phyloP scores from a whole-genome alignment of 1,140 invertebrate species.

The Caenorhabditis brenneri region DNA sequence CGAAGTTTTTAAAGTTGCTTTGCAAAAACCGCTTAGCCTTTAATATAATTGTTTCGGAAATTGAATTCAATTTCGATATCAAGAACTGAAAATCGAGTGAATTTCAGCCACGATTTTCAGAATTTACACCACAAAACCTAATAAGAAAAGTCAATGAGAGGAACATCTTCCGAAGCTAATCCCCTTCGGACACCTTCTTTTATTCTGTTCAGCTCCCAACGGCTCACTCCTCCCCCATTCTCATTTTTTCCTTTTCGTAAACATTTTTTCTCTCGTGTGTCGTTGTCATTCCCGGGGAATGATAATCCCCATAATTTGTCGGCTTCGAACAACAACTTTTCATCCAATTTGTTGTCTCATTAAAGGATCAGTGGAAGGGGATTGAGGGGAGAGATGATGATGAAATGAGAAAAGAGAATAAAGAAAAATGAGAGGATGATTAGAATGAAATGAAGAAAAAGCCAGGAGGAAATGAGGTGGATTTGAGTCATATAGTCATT shows the following conservation, averaged over 20 bases:
- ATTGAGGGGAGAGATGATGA: background rate
- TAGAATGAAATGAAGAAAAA: background rate
- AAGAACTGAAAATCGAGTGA: background rate
- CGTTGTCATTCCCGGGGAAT: background rate
- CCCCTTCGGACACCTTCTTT: background rate
- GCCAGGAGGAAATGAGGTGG: slow-evolving; percentile 18
- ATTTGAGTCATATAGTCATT: background rate
- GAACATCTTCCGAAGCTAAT: background rate
- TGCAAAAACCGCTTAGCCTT: too few species aligned
- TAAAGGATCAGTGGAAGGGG: background rate
- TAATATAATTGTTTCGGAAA: too few species aligned
- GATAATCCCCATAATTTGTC: slow-evolving; percentile 29
- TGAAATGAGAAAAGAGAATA: background rate
- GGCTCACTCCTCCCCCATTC: background rate
- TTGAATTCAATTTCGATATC: too few species aligned
- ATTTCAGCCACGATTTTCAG: too few species aligned
- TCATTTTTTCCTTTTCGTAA: background rate
- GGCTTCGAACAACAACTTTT: slow-evolving; percentile 36
- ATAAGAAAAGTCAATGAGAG: background rate
- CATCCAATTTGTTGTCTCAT: slow-evolving; percentile 37
- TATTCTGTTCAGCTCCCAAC: background rate
- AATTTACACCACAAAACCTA: too few species aligned
- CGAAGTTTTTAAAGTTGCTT: too few species aligned
- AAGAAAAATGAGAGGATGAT: background rate
- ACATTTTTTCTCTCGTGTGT: background rate